These are phyloP conservation scores for Leucoraja erinaceus DNA, from an alignment of 2,113 vertebrate species.

Conservation along the genomic window DNA sequence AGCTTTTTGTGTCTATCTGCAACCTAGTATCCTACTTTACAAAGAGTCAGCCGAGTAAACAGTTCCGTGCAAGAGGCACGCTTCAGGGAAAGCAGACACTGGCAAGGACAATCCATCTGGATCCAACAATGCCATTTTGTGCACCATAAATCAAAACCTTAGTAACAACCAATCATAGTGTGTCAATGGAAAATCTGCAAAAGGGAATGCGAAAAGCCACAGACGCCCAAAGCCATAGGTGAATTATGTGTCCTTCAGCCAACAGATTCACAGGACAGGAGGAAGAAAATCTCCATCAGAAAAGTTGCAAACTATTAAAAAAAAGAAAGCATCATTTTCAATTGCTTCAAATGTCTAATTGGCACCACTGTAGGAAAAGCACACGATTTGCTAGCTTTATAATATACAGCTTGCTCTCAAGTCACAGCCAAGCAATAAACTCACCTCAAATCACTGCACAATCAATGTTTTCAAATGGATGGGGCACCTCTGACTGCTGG, in stretches of 20 bases:
- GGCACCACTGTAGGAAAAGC: not conserved
- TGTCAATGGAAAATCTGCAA: no score
- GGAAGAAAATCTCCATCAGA: not conserved
- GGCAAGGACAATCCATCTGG: no score
- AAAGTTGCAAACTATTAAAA: not conserved
- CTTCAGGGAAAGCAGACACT: not conserved
- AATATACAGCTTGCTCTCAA: not conserved
- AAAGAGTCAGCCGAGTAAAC: not conserved
- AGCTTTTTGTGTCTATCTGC: no score
- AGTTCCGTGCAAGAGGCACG: not conserved
- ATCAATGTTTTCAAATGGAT: not conserved
- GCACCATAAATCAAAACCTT: not conserved
- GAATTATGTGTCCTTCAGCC: not conserved
- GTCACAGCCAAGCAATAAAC: not conserved
- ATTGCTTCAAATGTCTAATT: not conserved
- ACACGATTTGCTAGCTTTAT: not conserved
- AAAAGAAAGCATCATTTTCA: not conserved
- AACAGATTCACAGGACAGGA: not conserved
- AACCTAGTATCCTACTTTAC: not conserved
- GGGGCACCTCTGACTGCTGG: not conserved
- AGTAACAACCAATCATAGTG: not conserved
- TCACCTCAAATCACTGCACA: not conserved
- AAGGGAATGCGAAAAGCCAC: no score
- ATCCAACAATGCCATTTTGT: no score
- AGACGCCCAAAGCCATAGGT: not conserved